A percentile compares a stretch with the other conserved stretches of the same genome.
Conservation (phyloP, 2,797 vertebrate species). For the Mastacembelus armatus region DNA sequence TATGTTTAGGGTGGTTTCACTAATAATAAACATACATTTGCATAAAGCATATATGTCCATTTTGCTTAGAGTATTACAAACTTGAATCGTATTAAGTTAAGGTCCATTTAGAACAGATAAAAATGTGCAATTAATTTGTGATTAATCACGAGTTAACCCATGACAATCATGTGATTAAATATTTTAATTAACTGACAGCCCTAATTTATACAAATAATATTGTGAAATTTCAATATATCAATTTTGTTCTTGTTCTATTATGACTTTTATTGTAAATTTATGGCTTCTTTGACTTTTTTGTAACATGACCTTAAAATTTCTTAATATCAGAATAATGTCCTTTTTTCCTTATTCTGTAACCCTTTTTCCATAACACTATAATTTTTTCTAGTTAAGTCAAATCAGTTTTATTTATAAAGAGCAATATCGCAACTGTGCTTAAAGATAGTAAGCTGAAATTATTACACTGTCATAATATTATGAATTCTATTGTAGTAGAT, state of each 20-base stretch:
- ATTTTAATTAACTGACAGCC: no score
- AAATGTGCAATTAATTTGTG: no score
- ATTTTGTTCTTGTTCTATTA: neutral
- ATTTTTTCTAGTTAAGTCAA: neutral
- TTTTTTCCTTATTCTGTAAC: neutral
- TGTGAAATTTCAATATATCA: neutral
- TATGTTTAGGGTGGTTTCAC: no score
- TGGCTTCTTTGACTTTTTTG: neutral
- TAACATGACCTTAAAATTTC: neutral
- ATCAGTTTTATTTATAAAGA: neutral
- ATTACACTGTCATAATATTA: no score
- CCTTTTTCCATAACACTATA: neutral
- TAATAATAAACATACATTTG: no score
- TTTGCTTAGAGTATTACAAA: no score
- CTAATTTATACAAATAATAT: neutral
- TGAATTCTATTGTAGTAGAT: no score
- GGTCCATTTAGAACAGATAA: no score
- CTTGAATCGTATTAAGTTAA: no score
- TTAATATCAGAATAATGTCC: neutral
- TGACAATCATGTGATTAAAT: no score
- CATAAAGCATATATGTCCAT: no score
- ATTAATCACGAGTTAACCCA: no score
- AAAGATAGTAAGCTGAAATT: neutral
- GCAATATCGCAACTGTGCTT: neutral
- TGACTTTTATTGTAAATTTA: neutral